These are phyloP conservation scores for Sebastiscus tertius DNA, from an alignment of 2,797 vertebrate species.

Conservation along the genomic window DNA sequence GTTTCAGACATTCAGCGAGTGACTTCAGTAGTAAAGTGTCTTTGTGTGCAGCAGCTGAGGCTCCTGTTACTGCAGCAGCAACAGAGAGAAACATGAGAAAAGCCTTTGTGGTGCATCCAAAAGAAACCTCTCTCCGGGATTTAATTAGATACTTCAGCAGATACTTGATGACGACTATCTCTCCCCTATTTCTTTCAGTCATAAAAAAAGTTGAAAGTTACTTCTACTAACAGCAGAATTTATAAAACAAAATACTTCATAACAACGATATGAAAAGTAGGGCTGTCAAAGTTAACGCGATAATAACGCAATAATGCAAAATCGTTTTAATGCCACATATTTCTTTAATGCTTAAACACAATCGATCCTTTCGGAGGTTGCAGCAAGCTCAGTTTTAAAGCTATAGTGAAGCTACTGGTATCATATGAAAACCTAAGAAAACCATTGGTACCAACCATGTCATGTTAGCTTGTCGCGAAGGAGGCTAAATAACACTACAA, in stretches of 20 bases:
- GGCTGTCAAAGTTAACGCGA: too few relatives aligned
- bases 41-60: constrained; percentile 15
- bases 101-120: not conserved
- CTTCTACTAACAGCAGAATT: not conserved
- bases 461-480: too few relatives aligned
- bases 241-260: not conserved
- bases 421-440: too few relatives aligned
- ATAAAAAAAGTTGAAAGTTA: not conserved
- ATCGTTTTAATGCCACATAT: too few relatives aligned
- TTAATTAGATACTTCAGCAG: constrained; percentile 32
- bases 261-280: not conserved
- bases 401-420: too few relatives aligned
- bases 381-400: too few relatives aligned
- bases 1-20: not conserved
- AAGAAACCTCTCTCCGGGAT: constrained; percentile 28
- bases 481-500: too few relatives aligned
- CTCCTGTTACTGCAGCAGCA: constrained; percentile 20
- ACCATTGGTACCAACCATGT: too few relatives aligned
- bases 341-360: too few relatives aligned
- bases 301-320: too few relatives aligned
- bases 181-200: not conserved
- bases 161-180: not conserved
- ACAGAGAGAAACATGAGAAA: constrained; percentile 25
- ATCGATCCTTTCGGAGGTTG: too few relatives aligned
- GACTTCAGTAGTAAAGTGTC: not conserved